Conservation (phyloP, 2,888 invertebrate species). For the Diadromus collaris region DNA sequence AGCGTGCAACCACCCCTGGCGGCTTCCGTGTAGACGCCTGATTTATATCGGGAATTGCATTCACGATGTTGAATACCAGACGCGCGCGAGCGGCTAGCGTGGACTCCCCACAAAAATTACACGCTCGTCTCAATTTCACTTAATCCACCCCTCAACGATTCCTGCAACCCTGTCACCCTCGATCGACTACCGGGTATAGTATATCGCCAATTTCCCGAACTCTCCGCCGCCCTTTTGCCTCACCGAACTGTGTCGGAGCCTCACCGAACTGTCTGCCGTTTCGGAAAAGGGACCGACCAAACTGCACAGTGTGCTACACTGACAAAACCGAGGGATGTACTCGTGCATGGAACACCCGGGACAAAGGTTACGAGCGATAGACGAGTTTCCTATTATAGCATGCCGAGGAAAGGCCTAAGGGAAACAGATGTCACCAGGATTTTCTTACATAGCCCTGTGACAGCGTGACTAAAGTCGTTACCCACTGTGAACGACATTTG, state of each 20-base stretch:
- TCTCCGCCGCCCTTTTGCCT: constrained; percentile 22
- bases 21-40: constrained; percentile 29
- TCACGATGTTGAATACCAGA: constrained; percentile 40
- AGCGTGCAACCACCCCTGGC: constrained; percentile 22
- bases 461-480: constrained; percentile 73
- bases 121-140: constrained; percentile 74
- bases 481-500: constrained; percentile 72
- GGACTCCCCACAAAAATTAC: constrained; percentile 69
- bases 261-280: constrained; percentile 19
- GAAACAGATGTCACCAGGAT: constrained; percentile 71
- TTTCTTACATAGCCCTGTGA: constrained; percentile 62
- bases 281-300: background rate
- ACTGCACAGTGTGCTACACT: background rate
- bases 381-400: constrained; percentile 67
- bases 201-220: constrained; percentile 66
- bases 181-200: constrained; percentile 6
- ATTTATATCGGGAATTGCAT: constrained; percentile 46
- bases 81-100: constrained; percentile 26
- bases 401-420: constrained; percentile 37
- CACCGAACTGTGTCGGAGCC: constrained; percentile 1
- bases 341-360: constrained; percentile 25
- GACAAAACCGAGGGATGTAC: constrained; percentile 5
- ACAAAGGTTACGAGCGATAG: constrained; percentile 47
- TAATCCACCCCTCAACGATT: constrained; percentile 63
- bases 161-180: constrained; percentile 38